Conservation (phyloP, 2,888 invertebrate genomes). For the Apamea monoglypha region DNA sequence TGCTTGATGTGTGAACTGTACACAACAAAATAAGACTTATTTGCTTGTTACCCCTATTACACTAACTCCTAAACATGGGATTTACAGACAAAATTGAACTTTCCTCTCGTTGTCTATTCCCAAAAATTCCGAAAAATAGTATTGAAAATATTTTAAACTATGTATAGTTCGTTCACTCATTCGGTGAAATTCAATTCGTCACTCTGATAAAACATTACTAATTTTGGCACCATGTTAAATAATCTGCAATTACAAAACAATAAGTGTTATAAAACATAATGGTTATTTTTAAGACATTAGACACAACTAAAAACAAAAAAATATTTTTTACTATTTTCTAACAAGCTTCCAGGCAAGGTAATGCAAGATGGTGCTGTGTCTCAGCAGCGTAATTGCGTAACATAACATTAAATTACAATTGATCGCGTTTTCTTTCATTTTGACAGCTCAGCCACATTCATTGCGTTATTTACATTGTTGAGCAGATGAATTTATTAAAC, state of each 20-base stretch:
- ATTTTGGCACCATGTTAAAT: constrained; percentile 1
- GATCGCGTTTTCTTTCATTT: too few relatives aligned
- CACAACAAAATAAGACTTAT: background rate
- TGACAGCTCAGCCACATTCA: too few relatives aligned
- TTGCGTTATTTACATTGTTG: too few relatives aligned
- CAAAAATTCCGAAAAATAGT: background rate
- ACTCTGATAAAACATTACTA: constrained; percentile 18
- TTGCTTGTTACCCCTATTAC: background rate
- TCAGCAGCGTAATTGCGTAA: background rate
- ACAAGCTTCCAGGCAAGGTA: background rate
- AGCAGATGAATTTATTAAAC: too few relatives aligned
- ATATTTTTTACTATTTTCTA: background rate
- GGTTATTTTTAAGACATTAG: background rate
- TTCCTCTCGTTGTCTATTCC: background rate
- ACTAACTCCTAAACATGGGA: background rate
- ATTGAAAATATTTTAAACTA: background rate
- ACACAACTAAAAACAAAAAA: background rate
- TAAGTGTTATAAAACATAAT: background rate
- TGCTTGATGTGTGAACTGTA: background rate
- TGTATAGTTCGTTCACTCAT: background rate
- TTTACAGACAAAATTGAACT: background rate
- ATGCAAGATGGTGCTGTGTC: background rate
- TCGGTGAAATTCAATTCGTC: constrained; percentile 23
- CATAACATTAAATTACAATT: too few relatives aligned
- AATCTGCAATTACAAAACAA: background rate